Conservation (phyloP, 2,797 vertebrate species). For the Gymnothorax javanicus region DNA sequence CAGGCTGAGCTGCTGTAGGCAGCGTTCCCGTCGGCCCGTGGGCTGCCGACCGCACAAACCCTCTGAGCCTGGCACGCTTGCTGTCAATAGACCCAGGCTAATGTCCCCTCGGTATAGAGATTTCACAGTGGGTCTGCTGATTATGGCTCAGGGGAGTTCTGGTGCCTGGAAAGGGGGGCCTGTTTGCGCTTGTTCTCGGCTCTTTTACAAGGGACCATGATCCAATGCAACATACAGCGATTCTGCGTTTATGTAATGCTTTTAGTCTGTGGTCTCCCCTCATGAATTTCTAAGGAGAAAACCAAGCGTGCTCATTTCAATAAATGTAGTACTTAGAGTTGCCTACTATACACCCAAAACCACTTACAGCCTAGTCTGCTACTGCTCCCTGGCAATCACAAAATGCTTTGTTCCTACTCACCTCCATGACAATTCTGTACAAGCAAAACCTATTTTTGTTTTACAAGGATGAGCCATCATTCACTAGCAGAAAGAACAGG, state of each 20-base stretch:
- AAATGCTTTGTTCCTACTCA: not conserved
- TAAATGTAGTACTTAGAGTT: not conserved
- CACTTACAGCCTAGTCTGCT: not conserved
- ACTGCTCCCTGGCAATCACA: not conserved
- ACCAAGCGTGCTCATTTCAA: not conserved
- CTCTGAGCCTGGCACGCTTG: not conserved
- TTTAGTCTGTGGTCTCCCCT: not conserved
- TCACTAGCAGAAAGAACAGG: not conserved
- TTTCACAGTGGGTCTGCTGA: not conserved
- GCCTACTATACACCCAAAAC: not conserved
- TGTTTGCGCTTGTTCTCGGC: not conserved
- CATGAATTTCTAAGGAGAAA: slow-evolving; percentile 13
- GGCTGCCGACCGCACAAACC: slow-evolving; percentile 23
- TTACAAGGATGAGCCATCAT: not conserved
- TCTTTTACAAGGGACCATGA: slow-evolving; percentile 12
- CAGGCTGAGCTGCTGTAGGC: not conserved
- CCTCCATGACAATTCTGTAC: not conserved
- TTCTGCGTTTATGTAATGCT: not conserved
- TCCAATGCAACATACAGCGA: not conserved
- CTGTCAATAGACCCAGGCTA: slow-evolving; percentile 12
- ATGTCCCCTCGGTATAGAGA: slow-evolving; percentile 3
- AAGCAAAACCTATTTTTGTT: not conserved
- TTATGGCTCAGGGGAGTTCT: not conserved
- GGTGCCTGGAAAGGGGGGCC: not conserved
- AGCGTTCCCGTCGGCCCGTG: slow-evolving; percentile 21